Evolutionary conservation across 2,113 vertebrate species (phyloP).

Genomic region (Hypanus sabinus): DNA sequence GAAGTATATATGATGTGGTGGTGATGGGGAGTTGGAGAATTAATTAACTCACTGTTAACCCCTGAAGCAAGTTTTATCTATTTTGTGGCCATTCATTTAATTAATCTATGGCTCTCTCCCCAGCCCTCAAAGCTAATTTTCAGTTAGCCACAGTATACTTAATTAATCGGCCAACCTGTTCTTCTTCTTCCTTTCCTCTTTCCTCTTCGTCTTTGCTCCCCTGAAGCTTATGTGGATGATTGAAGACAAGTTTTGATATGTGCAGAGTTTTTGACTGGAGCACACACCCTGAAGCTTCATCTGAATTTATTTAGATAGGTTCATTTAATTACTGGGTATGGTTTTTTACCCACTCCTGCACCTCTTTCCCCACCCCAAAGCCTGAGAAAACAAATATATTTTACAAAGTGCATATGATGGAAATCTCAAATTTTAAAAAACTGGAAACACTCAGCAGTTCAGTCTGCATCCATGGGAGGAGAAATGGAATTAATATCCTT

Average conservation of each 20-base stretch:
- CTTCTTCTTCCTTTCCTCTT: neutral
- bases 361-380: neutral
- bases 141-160: neutral
- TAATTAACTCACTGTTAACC: neutral
- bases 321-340: neutral
- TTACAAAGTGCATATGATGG: too few relatives aligned
- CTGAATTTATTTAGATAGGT: neutral
- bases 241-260: neutral
- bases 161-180: slow-evolving; percentile 15
- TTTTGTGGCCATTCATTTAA: slow-evolving; percentile 17
- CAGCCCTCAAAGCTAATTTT: neutral
- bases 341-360: neutral
- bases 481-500: too few relatives aligned
- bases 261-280: neutral
- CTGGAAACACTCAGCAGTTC: too few relatives aligned
- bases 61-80: slow-evolving; percentile 6
- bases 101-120: slow-evolving; percentile 9
- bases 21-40: neutral
- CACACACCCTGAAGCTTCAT: neutral
- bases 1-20: neutral
- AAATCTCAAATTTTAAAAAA: too few relatives aligned
- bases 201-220: neutral
- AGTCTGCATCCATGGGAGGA: too few relatives aligned
- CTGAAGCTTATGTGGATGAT: neutral
- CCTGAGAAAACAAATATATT: too few relatives aligned